phyloP scores from a whole-genome alignment of 2,888 invertebrate genomes.

The Ceramica pisi region DNA sequence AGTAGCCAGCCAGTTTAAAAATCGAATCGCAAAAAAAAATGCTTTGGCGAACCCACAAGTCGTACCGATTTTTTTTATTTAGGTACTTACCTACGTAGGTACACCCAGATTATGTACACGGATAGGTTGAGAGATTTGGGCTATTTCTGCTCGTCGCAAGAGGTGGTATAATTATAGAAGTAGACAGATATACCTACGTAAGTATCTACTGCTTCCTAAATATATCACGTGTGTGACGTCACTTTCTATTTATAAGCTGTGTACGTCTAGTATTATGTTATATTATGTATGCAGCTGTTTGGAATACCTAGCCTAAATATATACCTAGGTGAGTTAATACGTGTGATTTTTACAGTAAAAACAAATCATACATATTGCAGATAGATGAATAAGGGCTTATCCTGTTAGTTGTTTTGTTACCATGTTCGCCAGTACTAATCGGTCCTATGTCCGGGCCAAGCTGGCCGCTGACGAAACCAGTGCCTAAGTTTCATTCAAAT shows the following conservation, averaged over 20 bases:
- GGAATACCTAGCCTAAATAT: slow-evolving; percentile 28
- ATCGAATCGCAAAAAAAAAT: too few species aligned
- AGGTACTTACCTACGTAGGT: slow-evolving; percentile 1
- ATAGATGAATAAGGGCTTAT: too few species aligned
- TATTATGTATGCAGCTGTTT: slow-evolving; percentile 58
- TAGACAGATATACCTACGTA: slow-evolving; percentile 77
- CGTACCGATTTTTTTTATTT: slow-evolving; percentile 10
- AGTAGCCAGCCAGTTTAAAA: too few species aligned
- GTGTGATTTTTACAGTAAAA: slow-evolving; percentile 1
- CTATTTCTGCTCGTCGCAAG: slow-evolving; percentile 80
- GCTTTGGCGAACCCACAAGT: neutral
- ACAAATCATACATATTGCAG: too few species aligned
- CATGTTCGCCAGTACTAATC: too few species aligned
- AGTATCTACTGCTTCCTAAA: slow-evolving; percentile 75
- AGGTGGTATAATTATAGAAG: slow-evolving; percentile 80
- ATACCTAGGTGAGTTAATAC: neutral
- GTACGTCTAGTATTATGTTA: slow-evolving; percentile 56
- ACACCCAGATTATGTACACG: slow-evolving; percentile 45
- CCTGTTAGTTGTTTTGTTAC: too few species aligned
- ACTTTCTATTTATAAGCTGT: slow-evolving; percentile 67
- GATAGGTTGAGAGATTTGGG: slow-evolving; percentile 67
- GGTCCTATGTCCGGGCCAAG: too few species aligned
- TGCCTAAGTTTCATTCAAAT: too few species aligned
- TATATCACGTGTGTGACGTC: slow-evolving; percentile 77
- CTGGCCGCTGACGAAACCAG: too few species aligned